Evolutionary conservation across 2,888 invertebrate species (phyloP).

Genomic region (Ceraclea dissimilis): DNA sequence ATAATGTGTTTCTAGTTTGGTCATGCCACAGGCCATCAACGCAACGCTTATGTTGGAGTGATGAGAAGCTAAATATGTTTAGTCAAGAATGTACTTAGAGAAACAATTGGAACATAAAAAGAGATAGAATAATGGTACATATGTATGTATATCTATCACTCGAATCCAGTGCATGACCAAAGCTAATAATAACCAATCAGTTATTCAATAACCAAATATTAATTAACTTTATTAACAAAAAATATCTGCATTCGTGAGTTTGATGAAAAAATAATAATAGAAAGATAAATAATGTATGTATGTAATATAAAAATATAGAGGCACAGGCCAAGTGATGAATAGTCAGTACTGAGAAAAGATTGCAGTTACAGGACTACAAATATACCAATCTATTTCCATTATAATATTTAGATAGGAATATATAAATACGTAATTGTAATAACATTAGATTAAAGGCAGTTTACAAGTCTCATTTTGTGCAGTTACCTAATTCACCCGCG

Average conservation of each 20-base stretch:
- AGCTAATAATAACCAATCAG: constrained; percentile 6
- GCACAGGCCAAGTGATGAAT: constrained; percentile 27
- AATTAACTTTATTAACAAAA: background rate
- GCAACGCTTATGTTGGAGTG: constrained; percentile 12
- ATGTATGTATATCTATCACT: constrained; percentile 4
- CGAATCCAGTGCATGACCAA: constrained; percentile 21
- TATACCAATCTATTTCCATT: constrained; percentile 19
- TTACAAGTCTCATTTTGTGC: constrained; percentile 48
- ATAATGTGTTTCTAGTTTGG: constrained; percentile 17
- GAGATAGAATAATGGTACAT: too few relatives aligned
- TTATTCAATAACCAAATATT: too few relatives aligned
- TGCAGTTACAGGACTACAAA: constrained; percentile 25
- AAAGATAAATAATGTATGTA: too few relatives aligned
- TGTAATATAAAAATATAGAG: constrained; percentile 24
- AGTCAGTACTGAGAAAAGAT: constrained; percentile 27
- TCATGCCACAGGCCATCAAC: constrained; percentile 21
- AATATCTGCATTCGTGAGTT: constrained; percentile 24
- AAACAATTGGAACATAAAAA: too few relatives aligned
- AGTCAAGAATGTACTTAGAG: too few relatives aligned
- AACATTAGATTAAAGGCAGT: constrained; percentile 18
- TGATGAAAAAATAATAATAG: constrained; percentile 18
- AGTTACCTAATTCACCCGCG: constrained; percentile 64
- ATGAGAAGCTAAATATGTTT: background rate
- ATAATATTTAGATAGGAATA: constrained; percentile 17
- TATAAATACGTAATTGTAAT: too few relatives aligned